Evolutionary conservation across 2,888 invertebrate genomes (phyloP), one percentile per base, ranked within the genome.

Genomic region (Ormyrus thymus): DNA sequence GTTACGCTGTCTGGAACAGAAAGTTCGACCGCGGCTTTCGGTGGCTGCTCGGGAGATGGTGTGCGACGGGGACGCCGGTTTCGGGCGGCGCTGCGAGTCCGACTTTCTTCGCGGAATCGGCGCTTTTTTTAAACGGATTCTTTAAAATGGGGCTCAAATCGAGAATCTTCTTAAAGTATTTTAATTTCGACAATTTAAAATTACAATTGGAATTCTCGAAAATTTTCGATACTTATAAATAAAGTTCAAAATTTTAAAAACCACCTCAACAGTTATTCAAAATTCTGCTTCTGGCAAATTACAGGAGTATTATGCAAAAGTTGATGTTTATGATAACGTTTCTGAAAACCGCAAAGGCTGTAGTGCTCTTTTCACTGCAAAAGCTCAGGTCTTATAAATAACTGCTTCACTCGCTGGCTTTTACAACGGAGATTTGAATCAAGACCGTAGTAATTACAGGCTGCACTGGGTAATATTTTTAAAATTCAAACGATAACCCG

Each of bases 1-100:
- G 83, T 87, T 50, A 90, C 86, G 82, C 88, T 90, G 51, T 90
- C 90, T 90, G 84, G 29, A 29, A 29, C 29, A 29, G 29, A 29
- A 29, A 29, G 29, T 29, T 29, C 0, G 29, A 29, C 29, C n/a
- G 4, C 1, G 29, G 29, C 29, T 29, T 29, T 3, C 3, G 29
- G 29, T 29, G 29, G 29, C 29, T 29, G 29, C 4, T 29, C 0
- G 3, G 3, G 29, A 29, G 29, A 29, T 29, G 29, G 4, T 29
- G 4, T 29, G 0, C 0, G 29, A 29, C 29, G 29, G 29, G 29
- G 2, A 29, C 29, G 29, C 29, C 1, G 29, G 1, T 29, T 29
- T 29, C 29, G 29, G 2, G 1, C 29, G 29, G 29, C 29, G 29
- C 1, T 29, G 29, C 29, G 29, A 29, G 1, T 29, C 29, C 1